Percentiles rank a stretch among this genome's conserved stretches.
Evolutionary conservation across 2,797 vertebrate genomes (phyloP).

Genomic region (Mus caroli): DNA sequence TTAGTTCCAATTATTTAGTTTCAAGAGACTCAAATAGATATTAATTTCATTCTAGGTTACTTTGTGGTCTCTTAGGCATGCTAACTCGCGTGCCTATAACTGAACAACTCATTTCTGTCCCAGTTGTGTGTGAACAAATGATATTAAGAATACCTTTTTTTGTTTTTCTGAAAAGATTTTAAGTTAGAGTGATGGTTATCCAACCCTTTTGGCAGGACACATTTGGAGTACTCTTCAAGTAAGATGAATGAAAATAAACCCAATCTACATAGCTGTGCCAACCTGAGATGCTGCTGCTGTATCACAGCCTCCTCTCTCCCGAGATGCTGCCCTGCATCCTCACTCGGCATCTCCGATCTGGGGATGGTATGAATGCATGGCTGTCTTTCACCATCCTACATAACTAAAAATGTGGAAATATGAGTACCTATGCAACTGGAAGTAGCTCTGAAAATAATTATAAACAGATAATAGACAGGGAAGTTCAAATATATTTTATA

Average conservation of each 20-base stretch:
- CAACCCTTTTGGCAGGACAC: neutral
- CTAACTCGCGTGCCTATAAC: neutral
- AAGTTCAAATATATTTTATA: neutral
- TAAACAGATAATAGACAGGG: neutral
- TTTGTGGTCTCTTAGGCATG: neutral
- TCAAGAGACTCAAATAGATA: neutral
- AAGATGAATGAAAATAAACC: neutral
- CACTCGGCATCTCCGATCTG: neutral
- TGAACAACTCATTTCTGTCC: neutral
- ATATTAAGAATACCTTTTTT: neutral
- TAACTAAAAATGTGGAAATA: neutral
- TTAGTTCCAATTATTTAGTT: slow-evolving; percentile 10
- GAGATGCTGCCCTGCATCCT: neutral
- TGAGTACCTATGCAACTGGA: neutral
- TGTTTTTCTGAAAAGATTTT: neutral
- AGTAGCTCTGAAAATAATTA: neutral
- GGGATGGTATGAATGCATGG: neutral
- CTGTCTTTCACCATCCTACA: neutral
- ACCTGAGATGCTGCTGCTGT: neutral
- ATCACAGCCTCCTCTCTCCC: too few species aligned
- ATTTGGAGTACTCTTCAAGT: neutral
- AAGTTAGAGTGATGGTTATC: neutral
- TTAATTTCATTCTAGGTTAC: neutral
- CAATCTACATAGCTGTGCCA: neutral
- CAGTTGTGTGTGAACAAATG: neutral